These are phyloP conservation scores for Lithosia quadra DNA, from an alignment of 2,888 invertebrate genomes.

Conservation along the genomic window DNA sequence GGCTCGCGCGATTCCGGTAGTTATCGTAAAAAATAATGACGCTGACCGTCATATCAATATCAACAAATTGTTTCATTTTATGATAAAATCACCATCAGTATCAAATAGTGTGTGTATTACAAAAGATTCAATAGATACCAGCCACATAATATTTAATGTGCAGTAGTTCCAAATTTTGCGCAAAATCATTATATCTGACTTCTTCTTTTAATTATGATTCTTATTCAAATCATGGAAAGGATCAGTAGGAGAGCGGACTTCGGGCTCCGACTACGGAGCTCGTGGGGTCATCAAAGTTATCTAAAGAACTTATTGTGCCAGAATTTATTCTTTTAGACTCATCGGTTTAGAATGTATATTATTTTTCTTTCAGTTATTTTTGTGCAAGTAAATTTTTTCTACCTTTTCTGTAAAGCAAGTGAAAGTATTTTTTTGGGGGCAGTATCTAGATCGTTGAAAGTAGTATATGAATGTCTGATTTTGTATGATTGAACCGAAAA, in stretches of 20 bases:
- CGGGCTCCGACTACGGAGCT: not conserved
- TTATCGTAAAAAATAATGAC: slow-evolving; percentile 69
- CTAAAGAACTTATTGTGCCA: too few species aligned
- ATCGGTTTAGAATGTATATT: too few species aligned
- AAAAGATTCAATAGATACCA: slow-evolving; percentile 41
- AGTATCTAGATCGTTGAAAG: too few species aligned
- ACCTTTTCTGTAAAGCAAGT: too few species aligned
- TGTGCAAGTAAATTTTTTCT: too few species aligned
- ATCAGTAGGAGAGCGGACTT: not conserved
- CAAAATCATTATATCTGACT: not conserved
- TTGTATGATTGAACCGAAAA: too few species aligned
- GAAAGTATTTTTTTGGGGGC: too few species aligned
- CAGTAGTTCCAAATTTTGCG: not conserved
- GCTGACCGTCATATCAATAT: slow-evolving; percentile 59
- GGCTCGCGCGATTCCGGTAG: slow-evolving; percentile 59
- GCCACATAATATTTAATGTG: slow-evolving; percentile 27
- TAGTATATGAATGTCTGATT: too few species aligned
- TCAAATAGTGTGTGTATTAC: slow-evolving; percentile 48
- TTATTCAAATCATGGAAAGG: not conserved
- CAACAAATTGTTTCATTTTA: slow-evolving; percentile 59
- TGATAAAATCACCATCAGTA: slow-evolving; percentile 52
- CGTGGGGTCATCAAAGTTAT: too few species aligned
- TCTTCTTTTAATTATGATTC: not conserved
- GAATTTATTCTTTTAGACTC: too few species aligned
- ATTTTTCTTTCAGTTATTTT: too few species aligned